Evolutionary conservation across 92 coral and sea anemone genomes (phyloP).

Genomic region (Umimayanthus chanpuru): DNA sequence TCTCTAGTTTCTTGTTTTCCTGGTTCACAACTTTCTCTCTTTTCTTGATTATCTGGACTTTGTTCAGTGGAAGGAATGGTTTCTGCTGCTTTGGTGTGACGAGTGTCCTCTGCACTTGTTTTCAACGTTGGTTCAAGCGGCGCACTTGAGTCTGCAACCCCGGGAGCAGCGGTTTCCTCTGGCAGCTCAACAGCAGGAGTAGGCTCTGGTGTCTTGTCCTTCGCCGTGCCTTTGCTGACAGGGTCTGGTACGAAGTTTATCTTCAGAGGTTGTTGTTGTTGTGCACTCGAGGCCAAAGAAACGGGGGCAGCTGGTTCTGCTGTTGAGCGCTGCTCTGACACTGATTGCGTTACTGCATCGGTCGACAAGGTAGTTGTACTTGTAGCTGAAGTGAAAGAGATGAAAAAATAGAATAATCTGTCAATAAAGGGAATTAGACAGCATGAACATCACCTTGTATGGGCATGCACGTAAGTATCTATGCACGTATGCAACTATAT

Average conservation of each 20-base stretch:
- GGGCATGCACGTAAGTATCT: too few species aligned
- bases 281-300: not conserved
- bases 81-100: not conserved
- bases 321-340: not conserved
- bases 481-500: too few species aligned
- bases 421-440: not conserved
- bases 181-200: not conserved
- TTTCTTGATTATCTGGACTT: not conserved
- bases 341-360: not conserved
- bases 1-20: not conserved
- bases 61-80: not conserved
- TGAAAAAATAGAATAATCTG: not conserved
- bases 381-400: not conserved
- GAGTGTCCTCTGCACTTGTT: not conserved
- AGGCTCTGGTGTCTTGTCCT: conserved; percentile 2
- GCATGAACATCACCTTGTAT: not conserved
- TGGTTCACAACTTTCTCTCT: not conserved
- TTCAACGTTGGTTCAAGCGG: not conserved
- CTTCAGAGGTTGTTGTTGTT: not conserved
- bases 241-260: conserved; percentile 39
- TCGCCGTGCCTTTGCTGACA: not conserved
- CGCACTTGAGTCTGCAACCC: not conserved
- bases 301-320: not conserved
- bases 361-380: not conserved
- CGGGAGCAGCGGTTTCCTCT: not conserved